These are phyloP conservation scores for Apodemus agrarius DNA, from an alignment of 2,797 vertebrate species.

Conservation along the genomic window DNA sequence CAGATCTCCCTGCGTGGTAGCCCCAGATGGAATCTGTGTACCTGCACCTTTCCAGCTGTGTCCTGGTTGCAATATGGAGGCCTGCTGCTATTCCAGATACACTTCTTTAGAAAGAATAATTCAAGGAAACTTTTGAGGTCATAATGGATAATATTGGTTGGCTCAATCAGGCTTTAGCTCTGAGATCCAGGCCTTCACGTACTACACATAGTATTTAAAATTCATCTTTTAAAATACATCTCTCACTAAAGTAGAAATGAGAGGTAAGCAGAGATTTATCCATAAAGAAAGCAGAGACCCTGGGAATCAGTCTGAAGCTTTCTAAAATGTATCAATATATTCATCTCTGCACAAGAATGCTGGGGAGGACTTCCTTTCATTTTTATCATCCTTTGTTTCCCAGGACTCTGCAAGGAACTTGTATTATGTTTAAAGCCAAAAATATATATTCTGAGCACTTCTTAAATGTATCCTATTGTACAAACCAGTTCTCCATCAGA, in stretches of 20 bases:
- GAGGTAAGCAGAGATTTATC: not conserved
- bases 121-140: not conserved
- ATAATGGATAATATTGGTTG: not conserved
- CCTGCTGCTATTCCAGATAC: constrained; percentile 29
- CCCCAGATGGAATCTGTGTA: too few relatives aligned
- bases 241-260: not conserved
- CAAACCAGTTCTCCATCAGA: too few relatives aligned
- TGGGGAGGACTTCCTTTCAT: not conserved
- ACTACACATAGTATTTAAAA: not conserved
- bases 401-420: not conserved
- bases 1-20: too few relatives aligned
- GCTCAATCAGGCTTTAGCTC: not conserved
- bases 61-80: too few relatives aligned
- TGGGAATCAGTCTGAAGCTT: not conserved
- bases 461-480: not conserved
- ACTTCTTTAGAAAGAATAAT: constrained; percentile 8
- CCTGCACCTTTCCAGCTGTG: too few relatives aligned
- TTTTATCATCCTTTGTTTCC: not conserved
- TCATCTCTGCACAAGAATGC: too few relatives aligned
- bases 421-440: not conserved
- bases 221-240: not conserved
- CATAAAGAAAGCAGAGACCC: not conserved
- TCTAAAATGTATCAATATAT: not conserved
- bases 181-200: not conserved
- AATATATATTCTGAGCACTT: not conserved